Percentiles rank a stretch among this genome's conserved stretches.
phyloP scores from a whole-genome alignment of 2,797 vertebrate species.

The Darevskia nairensis region DNA sequence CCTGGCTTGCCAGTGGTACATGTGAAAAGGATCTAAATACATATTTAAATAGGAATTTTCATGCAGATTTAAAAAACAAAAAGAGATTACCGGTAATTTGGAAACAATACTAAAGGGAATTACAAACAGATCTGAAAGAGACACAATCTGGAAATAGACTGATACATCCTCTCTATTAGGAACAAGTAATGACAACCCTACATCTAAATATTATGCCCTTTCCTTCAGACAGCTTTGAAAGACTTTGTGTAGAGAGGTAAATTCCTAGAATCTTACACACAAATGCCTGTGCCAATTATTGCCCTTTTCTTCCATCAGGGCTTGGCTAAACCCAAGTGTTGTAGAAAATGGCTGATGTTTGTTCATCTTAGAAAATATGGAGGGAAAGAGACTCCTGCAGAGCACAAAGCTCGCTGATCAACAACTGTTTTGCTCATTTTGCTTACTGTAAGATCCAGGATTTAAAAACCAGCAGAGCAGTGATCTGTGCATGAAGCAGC shows the following conservation, averaged over 20 bases:
- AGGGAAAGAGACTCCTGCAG: neutral
- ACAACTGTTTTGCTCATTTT: conserved; percentile 9
- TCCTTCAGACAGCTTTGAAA: neutral
- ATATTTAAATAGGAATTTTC: too few species aligned
- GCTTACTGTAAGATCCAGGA: neutral
- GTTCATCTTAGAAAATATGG: neutral
- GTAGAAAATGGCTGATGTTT: conserved; percentile 1
- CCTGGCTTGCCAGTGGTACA: too few species aligned
- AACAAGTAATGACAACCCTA: neutral
- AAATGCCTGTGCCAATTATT: neutral
- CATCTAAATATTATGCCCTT: neutral
- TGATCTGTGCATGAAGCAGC: conserved; percentile 5
- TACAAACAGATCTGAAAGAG: too few species aligned
- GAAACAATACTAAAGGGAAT: too few species aligned
- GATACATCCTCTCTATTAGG: neutral
- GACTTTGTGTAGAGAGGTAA: neutral
- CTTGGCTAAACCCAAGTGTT: neutral
- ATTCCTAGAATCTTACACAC: neutral
- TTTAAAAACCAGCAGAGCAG: neutral
- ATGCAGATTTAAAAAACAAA: too few species aligned
- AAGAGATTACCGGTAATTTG: too few species aligned
- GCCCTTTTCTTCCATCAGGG: neutral
- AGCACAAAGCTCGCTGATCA: neutral
- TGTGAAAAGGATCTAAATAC: too few species aligned
- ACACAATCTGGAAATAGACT: too few species aligned